Evolutionary conservation across 2,113 vertebrate genomes (phyloP).

Genomic region (Leucosticte australis): DNA sequence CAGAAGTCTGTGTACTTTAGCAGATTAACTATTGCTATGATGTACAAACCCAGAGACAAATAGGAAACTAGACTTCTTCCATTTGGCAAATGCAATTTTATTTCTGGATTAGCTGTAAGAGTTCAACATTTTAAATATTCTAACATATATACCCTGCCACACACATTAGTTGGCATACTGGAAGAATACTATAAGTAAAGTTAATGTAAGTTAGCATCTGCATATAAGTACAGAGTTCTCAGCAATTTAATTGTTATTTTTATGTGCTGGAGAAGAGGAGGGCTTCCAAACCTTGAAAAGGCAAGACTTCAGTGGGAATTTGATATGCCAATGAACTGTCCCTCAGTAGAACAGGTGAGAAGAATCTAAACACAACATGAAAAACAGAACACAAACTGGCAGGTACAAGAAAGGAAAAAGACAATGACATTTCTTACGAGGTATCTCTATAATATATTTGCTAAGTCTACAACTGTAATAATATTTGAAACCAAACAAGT

Average conservation of each 20-base stretch:
- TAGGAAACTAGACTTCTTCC: background rate
- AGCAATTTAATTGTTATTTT: background rate
- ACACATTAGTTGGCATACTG: background rate
- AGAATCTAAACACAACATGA: background rate
- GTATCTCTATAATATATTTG: background rate
- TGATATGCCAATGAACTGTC: background rate
- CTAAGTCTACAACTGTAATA: background rate
- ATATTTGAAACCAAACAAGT: background rate
- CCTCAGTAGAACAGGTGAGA: background rate
- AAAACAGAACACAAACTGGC: background rate
- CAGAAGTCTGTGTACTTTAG: background rate
- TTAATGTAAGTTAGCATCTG: background rate
- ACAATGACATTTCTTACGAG: background rate
- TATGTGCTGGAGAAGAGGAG: background rate
- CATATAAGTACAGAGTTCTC: background rate
- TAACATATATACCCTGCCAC: background rate
- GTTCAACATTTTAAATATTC: background rate
- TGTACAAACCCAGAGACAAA: background rate
- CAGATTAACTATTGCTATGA: background rate
- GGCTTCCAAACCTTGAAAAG: background rate
- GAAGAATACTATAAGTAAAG: background rate
- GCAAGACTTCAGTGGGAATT: background rate
- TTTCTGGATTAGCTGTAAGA: slow-evolving; percentile 1
- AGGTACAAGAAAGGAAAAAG: background rate
- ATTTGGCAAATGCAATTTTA: slow-evolving; percentile 55